Evolutionary conservation across 2,113 vertebrate genomes (phyloP), one percentile per base, ranked within the genome.

Genomic region (Periophthalmodon schlosseri): DNA sequence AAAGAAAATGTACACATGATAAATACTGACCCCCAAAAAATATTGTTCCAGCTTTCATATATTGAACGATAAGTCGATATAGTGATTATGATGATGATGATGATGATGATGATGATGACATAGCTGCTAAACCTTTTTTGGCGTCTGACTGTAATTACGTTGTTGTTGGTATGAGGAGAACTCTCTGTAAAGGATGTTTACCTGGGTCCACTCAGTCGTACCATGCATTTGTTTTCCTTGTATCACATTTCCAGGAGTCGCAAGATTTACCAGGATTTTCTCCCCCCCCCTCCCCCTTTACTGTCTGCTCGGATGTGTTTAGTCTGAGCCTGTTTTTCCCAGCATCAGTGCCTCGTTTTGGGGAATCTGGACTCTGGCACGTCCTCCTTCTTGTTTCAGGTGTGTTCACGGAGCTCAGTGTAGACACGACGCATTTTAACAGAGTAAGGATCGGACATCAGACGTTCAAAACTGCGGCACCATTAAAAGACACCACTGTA

Each of bases 271-370:
- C 84, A 82, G 85, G 80, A 89, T 83, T 84, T 88, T 78, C 70
- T 76, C 63, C 78, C 67, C 66, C 77, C 79, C 72, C 34, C 79
- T 64, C 72, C 34, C 79, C 64, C 63, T 68, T 56, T 72, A 85
- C 85, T 66, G 85, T 90, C 90, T 87, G 84, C 78, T 86, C 73
- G 50, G 58, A 87, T 84, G 74, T 92, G 93, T 94, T 94, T 93
- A 92, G 92, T 94, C 92, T 94, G 88, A 86, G 78, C 85, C 78
- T 80, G 83, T 84, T 90, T 93, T 93, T 91, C 90, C 90, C 92
- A 92, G 87, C 79, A 66, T 65, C 72, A 64, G 74, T 71, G 57
- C 73, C 80, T 47, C 57, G 68, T 75, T 68, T 56, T 68, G 78
- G 65, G 86, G 85, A 81, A 84, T 84, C 84, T 86, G 87, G 83